Evolutionary conservation across 2,113 vertebrate species (phyloP).

Genomic region (Scomber scombrus): DNA sequence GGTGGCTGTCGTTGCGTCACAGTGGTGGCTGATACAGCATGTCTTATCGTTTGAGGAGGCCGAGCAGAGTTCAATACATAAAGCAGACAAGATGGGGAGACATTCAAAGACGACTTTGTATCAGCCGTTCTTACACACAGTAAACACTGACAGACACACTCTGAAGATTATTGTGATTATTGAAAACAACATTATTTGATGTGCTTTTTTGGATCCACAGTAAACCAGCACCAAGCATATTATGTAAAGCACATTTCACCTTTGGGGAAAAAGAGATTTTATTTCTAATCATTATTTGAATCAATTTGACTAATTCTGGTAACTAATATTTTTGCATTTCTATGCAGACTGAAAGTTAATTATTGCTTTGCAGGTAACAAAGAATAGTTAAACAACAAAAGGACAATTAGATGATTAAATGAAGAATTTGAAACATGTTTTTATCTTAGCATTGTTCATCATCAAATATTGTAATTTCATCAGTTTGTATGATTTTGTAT

Average conservation of each 20-base stretch:
- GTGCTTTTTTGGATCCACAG: neutral
- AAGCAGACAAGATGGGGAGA: slow-evolving; percentile 2
- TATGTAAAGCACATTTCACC: neutral
- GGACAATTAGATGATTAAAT: neutral
- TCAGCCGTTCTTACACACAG: neutral
- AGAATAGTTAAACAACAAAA: slow-evolving; percentile 12
- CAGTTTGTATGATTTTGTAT: neutral
- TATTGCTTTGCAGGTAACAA: neutral
- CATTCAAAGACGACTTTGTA: slow-evolving; percentile 6
- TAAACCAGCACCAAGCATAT: neutral
- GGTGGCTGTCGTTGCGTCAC: slow-evolving; percentile 20
- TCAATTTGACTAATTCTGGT: no score
- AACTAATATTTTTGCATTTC: neutral
- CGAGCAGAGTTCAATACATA: neutral
- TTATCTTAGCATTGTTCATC: neutral
- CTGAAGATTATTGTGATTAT: neutral
- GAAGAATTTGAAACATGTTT: neutral
- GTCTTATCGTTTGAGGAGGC: slow-evolving; percentile 5
- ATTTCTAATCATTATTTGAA: no score
- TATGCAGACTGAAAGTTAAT: neutral
- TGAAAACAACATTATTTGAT: neutral
- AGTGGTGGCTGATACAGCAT: slow-evolving; percentile 32
- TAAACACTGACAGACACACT: neutral
- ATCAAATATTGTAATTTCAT: neutral
- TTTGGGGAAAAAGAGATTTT: neutral